Evolutionary conservation across 2,797 vertebrate genomes (phyloP), one percentile per base, ranked within the genome.

Genomic region (Acomys russatus): DNA sequence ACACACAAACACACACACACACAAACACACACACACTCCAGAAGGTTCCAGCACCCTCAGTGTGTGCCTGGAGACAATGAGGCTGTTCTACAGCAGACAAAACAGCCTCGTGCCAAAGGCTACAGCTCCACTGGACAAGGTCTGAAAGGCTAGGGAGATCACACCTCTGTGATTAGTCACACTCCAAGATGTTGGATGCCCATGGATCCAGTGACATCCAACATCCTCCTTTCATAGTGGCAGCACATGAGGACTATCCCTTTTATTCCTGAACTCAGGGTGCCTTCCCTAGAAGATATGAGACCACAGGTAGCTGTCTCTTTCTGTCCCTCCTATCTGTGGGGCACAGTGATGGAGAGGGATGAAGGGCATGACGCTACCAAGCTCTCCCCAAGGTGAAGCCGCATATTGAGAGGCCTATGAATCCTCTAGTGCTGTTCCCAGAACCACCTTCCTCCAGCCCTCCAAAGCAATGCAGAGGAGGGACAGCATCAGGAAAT

Each of bases 41-140:
- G 91, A 92, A 95, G 88, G 28, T n/a, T 95, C 94, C 33, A 38
- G 79, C 59, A 68, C 30, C 49, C 49, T 49, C 15, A 87, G 12
- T 2, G 1, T 33, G 1, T 56, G 84, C 64, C 71, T 82, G 71
- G 59, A 78, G 92, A 91, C 83, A 83, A 92, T 10, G 74, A 66
- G 30, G 68, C 15, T 85, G 73, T 70, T 63, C 28, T 77, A 95
- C 71, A 85, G 30, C 6, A 35, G 79, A 92, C 6, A 9, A 6
- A n/a, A 87, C 0, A 64, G 68, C 77, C 89, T 93, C 23, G 0
- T 3, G 54, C 38, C 88, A 88, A 93, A 76, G 44, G 78, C 70
- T 86, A 88, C 73, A 74, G 82, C 49, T 54, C 66, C 66, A 68
- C 33, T 35, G 35, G 92, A 94, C 49, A 84, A 33, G 56, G 51